Evolutionary conservation across 2,888 invertebrate species (phyloP), one percentile per base, ranked within the genome.

Genomic region (Stomorhina lunata): DNA sequence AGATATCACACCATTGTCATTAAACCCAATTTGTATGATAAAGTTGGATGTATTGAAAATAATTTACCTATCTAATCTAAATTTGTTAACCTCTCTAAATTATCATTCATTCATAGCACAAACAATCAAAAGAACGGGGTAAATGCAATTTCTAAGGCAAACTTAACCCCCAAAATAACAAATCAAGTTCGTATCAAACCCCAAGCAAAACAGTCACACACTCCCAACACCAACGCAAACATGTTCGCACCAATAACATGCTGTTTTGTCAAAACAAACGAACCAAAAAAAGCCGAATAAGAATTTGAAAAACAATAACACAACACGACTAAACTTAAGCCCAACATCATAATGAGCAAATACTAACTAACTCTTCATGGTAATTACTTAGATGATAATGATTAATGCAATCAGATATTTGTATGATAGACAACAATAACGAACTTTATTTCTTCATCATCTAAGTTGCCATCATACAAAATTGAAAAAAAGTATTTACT

Each of bases 341-440:
- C 15, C 55, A 71, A 76, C 10, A 53, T 73, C 37, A 73, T 78
- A 34, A 73, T 69, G 48, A 81, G 43, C 43, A 53, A 69, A 32
- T 27, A 57, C 22, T 20, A 66, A 34, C 40, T 17, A 68, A 20
- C 40, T 37, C n/a, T n/a, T n/a, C n/a, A 59, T 2, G 0, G 10
- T 59, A 17, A 75, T 61, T 37, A 22, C 7, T 2, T 25, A 20
- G n/a, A 66, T 43, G 32, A 80, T 66, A 20, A 72, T 69, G 32
- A 71, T 12, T 45, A 73, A n/a, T 37, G 48, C 29, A 27, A n/a
- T n/a, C n/a, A n/a, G n/a, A n/a, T n/a, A 1, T 37, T 12, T 57
- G 65, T 59, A 40, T 57, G 37, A 71, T 59, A 15, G 20, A 1
- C 48, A 53, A 53, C 37, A 73, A 40, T n/a, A 27, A 45, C n/a